Conservation (phyloP, 2,113 vertebrate genomes). For the Hoplias malabaricus region DNA sequence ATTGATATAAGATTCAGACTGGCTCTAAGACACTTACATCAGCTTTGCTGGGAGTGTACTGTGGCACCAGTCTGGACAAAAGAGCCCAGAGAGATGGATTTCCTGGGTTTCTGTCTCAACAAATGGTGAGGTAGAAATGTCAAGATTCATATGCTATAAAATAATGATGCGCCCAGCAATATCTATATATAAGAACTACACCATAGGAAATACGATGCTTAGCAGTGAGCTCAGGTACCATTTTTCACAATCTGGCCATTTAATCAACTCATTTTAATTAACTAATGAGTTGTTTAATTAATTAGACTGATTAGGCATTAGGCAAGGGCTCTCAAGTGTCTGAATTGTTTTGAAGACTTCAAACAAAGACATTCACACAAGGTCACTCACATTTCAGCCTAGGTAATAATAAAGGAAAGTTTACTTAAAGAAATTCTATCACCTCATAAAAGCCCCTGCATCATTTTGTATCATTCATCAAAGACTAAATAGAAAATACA, state of each 20-base stretch:
- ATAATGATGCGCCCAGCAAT: neutral
- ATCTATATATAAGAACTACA: too few species aligned
- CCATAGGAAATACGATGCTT: neutral
- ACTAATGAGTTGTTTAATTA: neutral
- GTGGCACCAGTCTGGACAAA: constrained; percentile 84
- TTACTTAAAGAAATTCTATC: neutral
- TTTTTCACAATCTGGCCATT: neutral
- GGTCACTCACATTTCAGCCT: neutral
- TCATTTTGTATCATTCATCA: too few species aligned
- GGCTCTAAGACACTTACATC: constrained; percentile 72
- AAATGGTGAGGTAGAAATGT: constrained; percentile 17
- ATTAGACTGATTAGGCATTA: neutral
- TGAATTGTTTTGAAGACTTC: neutral
- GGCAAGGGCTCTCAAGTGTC: neutral
- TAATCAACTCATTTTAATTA: neutral
- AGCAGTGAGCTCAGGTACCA: neutral
- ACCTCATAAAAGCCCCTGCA: too few species aligned
- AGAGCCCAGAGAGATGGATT: constrained; percentile 89
- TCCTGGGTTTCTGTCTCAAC: constrained; percentile 80
- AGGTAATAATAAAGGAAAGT: constrained; percentile 1
- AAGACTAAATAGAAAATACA: too few species aligned
- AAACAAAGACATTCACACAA: neutral
- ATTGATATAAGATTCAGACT: neutral
- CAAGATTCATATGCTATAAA: neutral
- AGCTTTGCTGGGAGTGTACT: constrained; percentile 78